Conservation (phyloP, 2,888 invertebrate genomes). For the Nematopogon swammerdamellus region DNA sequence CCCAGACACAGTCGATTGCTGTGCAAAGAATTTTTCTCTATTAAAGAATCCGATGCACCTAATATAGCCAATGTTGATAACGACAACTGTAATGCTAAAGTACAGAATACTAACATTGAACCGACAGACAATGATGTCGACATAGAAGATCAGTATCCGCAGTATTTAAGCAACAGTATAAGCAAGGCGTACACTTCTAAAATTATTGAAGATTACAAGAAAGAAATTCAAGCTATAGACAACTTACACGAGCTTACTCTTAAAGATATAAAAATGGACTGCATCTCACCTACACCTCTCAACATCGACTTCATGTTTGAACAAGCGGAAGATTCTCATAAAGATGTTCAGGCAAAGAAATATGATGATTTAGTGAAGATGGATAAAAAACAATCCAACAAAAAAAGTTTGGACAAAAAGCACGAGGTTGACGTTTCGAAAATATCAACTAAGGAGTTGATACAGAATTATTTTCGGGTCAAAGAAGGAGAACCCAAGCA, state of each 20-base stretch:
- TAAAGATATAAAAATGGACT: slow-evolving; percentile 45
- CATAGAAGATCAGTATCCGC: slow-evolving; percentile 31
- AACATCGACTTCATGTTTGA: slow-evolving; percentile 46
- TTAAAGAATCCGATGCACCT: slow-evolving; percentile 20
- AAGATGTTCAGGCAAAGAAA: slow-evolving; percentile 16
- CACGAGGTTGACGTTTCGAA: slow-evolving; percentile 32
- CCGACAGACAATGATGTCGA: not conserved
- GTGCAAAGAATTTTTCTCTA: slow-evolving; percentile 45
- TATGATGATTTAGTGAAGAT: slow-evolving; percentile 14
- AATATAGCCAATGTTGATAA: not conserved
- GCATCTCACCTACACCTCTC: slow-evolving; percentile 40
- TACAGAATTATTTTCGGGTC: slow-evolving; percentile 45
- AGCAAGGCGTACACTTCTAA: slow-evolving; percentile 50
- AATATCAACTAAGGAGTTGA: slow-evolving; percentile 42
- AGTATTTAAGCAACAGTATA: slow-evolving; percentile 40
- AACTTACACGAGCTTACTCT: slow-evolving; percentile 43
- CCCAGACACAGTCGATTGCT: slow-evolving; percentile 43
- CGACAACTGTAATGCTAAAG: not conserved
- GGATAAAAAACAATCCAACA: slow-evolving; percentile 1
- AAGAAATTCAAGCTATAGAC: slow-evolving; percentile 47
- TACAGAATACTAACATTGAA: no score
- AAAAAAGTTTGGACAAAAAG: no score
- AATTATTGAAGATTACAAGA: slow-evolving; percentile 52
- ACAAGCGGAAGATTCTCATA: slow-evolving; percentile 12
- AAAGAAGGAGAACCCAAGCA: slow-evolving; percentile 30